phyloP scores from a whole-genome alignment of 2,113 vertebrate genomes.

The Leptodactylus fuscus region DNA sequence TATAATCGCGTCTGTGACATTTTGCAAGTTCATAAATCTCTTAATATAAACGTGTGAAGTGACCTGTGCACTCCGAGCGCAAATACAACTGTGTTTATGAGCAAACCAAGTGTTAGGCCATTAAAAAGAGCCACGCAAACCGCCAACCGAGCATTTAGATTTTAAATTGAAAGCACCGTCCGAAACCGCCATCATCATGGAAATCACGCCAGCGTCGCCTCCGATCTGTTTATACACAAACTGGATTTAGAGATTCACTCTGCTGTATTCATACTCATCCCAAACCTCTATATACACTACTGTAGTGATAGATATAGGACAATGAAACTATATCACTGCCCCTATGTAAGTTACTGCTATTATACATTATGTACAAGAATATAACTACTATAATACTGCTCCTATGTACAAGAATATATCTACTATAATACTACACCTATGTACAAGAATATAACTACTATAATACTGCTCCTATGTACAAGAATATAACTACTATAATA shows the following conservation, averaged over 20 bases:
- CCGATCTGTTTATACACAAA: background rate
- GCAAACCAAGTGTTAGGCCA: background rate
- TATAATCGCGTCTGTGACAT: constrained; percentile 9
- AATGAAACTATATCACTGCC: too few relatives aligned
- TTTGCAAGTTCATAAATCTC: constrained; percentile 30
- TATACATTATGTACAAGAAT: too few relatives aligned
- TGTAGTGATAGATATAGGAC: too few relatives aligned
- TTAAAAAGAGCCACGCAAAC: constrained; percentile 11
- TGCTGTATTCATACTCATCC: background rate
- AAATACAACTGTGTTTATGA: background rate
- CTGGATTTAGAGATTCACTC: background rate
- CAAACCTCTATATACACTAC: background rate
- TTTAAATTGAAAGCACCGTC: constrained; percentile 26
- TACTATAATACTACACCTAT: too few relatives aligned
- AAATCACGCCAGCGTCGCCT: background rate
- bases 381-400: too few relatives aligned
- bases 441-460: too few relatives aligned
- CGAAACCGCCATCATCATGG: constrained; percentile 33
- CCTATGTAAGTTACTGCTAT: too few relatives aligned
- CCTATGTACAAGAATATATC: too few relatives aligned
- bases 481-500: too few relatives aligned
- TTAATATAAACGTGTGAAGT: constrained; percentile 14
- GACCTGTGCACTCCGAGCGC: background rate
- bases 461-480: too few relatives aligned
- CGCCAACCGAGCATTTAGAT: constrained; percentile 1